A percentile compares a stretch with the other conserved stretches of the same genome.
These are phyloP conservation scores for Lypha dubia DNA, from an alignment of 2,888 invertebrate species.

Conservation along the genomic window DNA sequence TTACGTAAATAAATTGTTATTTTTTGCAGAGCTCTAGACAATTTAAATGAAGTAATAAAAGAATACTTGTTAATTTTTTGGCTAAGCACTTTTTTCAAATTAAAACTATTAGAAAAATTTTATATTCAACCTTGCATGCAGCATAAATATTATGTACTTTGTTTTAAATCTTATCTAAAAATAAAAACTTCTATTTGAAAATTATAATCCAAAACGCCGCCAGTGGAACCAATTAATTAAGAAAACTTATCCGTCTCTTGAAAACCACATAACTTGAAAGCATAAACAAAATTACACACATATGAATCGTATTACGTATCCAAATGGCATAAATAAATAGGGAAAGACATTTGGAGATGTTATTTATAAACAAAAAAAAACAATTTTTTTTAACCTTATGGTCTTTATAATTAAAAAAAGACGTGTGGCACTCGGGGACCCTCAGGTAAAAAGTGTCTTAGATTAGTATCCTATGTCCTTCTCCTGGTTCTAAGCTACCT, in stretches of 20 bases:
- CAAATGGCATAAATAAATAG: not conserved
- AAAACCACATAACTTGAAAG: slow-evolving; percentile 26
- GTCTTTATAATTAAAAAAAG: no score
- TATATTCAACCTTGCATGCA: not conserved
- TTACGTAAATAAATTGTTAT: no score
- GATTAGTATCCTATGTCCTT: no score
- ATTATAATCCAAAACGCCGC: slow-evolving; percentile 17
- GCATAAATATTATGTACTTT: not conserved
- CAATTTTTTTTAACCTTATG: no score
- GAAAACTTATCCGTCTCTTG: not conserved
- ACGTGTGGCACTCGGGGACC: no score
- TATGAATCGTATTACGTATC: slow-evolving; percentile 25
- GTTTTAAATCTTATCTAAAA: not conserved
- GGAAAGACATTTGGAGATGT: not conserved
- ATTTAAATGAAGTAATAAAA: no score
- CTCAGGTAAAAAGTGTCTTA: no score
- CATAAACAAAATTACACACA: slow-evolving; percentile 21
- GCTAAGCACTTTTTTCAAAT: no score
- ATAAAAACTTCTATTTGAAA: slow-evolving; percentile 7
- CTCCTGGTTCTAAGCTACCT: no score
- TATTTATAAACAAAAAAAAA: no score
- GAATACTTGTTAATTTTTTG: no score
- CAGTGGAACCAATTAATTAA: slow-evolving; percentile 61
- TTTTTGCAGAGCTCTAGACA: no score
- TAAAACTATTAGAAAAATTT: not conserved